Base-by-base conservation (phyloP, 2,113 vertebrate species). In the Bambusicola thoracicus region DNA sequence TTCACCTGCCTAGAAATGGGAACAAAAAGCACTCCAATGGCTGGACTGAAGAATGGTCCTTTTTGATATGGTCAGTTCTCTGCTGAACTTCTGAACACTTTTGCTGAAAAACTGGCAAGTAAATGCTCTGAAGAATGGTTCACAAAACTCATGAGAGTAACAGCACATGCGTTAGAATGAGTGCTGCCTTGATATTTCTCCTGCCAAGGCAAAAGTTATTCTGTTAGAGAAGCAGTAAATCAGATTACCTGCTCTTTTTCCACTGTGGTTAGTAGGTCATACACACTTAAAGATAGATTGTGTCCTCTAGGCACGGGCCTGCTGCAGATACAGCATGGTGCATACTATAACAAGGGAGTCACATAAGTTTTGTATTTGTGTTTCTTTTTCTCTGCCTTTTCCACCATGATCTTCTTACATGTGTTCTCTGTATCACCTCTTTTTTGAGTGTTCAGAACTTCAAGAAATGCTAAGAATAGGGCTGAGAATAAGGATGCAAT, bases 161-260 rank as follows among this genome's bases (percentile, higher is more conserved):
- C 59, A 74, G 48, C 0, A 1, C 13, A 32, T 15, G 36, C 11
- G 20, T 75, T 81, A 75, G 69, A 66, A 72, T 46, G 41, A 82
- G 38, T 46, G 15, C 63, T 29, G 6, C 18, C 79, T 93, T 86
- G 59, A 75, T 10, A 83, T 93, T 95, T 88, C 62, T 58, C 22
- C 56, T 78, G 61, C 36, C 40, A 56, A 78, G 61, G 36, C 44
- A 61, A n/a, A 93, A 91, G 73, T 92, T 94, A 72, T 44, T 93
- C 53, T 43, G 80, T 69, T 38, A 84, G 58, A 91, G 89, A 77
- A 91, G 82, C 20, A 11, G 72, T 81, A 77, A 77, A 92, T 88
- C 91, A 90, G 61, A 90, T 94, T 82, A 91, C 85, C 80, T 95
- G 82, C 82, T 92, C 68, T 72, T 83, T 87, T 80, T 67, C 14